Base-by-base conservation (phyloP, 1,140 invertebrate species). In the Cydia splendana region DNA sequence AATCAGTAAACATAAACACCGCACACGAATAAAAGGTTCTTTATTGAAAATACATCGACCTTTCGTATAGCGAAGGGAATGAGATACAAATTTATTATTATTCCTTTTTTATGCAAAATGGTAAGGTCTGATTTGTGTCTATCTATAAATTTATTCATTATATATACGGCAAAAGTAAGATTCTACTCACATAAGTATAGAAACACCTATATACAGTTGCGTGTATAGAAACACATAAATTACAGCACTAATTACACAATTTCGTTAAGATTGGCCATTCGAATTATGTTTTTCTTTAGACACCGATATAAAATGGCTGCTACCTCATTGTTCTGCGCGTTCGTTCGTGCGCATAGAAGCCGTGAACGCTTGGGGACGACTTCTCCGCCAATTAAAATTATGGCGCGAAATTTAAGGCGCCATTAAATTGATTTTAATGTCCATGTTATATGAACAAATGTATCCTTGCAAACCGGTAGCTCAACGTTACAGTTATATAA, bases 281-380 rank as follows among this genome's bases (percentile, higher is more conserved):
- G 93, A 93, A 93, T 92, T 93, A 93, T 93, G 93, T 93, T 93
- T 93, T 93, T 93, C 92, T 93, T 76, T 92, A 90, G 88, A 87
- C 93, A 93, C 90, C 91, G 91, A 93, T 87, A 93, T 93, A 93
- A 93, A 93, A 93, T 93, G 93, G 93, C 93, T 92, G 93, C 91
- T 93, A 93, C 91, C 92, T 93, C 91, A 93, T 92, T 93, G 92
- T 92, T 93, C 90, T 93, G 92, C 92, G 92, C 92, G 91, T 88
- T 93, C 88, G 91, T 93, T 93, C 91, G 91, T 93, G 92, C 92
- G 92, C 92, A 93, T 91, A 93, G 88, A 93, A 93, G 92, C 92
- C 91, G 87, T 89, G 90, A 93, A 93, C 92, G 92, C 91, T 93
- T 93, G 91, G 92, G 92, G 87, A 91, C 87, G 88, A 91, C 88